Evolutionary conservation across 2,797 vertebrate species (phyloP).

Genomic region (Schizothorax lantsangensis): DNA sequence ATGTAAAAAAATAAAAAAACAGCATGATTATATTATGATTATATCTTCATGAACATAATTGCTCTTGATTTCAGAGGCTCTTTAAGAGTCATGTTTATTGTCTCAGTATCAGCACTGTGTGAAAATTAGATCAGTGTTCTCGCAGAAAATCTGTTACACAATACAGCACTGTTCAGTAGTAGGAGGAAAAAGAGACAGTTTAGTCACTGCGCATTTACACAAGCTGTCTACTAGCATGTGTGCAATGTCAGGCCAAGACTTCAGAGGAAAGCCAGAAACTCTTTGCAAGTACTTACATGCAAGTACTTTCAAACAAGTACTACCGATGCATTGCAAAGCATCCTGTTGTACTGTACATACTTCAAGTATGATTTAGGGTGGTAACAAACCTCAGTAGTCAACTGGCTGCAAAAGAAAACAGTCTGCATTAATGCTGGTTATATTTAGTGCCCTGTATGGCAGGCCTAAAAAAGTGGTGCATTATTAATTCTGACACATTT

Average conservation of each 20-base stretch:
- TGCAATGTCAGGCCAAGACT: conserved; percentile 13
- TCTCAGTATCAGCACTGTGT: conserved; percentile 16
- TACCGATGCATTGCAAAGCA: not conserved
- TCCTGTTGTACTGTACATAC: not conserved
- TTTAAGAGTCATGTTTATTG: conserved; percentile 3
- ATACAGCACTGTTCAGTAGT: conserved; percentile 38
- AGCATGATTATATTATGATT: not conserved
- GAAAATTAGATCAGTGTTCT: conserved; percentile 14
- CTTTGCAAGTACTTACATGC: not conserved
- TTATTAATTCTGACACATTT: not conserved
- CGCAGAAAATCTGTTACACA: conserved; percentile 33
- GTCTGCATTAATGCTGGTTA: not conserved
- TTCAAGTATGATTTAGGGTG: not conserved
- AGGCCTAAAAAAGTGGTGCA: not conserved
- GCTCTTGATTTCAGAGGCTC: not conserved
- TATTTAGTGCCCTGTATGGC: not conserved
- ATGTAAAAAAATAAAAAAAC: not conserved
- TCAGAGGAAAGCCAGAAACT: not conserved
- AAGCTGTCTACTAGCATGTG: conserved; percentile 30
- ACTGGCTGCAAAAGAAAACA: not conserved
- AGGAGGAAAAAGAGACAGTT: conserved; percentile 53
- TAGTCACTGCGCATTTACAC: conserved; percentile 56
- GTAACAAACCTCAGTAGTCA: not conserved
- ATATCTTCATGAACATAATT: not conserved
- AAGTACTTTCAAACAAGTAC: not conserved